Evolutionary conservation across 2,113 vertebrate genomes (phyloP).

Genomic region (Aplodontia rufa): DNA sequence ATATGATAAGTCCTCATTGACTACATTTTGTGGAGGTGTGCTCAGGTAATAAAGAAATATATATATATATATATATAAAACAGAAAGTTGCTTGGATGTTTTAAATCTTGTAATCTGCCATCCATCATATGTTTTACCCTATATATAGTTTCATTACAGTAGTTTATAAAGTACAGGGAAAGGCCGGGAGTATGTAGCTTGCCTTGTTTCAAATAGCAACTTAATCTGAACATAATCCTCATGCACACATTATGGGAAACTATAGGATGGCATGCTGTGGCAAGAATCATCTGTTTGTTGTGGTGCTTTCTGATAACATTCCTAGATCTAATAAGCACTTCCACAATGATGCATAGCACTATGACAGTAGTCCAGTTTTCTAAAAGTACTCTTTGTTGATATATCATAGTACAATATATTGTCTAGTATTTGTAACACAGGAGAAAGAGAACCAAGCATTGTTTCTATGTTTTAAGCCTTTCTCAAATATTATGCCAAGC

Average conservation of each 20-base stretch:
- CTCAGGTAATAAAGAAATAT: not conserved
- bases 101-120: not conserved
- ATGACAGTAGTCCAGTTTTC: not conserved
- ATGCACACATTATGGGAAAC: not conserved
- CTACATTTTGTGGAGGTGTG: not conserved
- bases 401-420: not conserved
- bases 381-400: not conserved
- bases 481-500: constrained; percentile 1
- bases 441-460: not conserved
- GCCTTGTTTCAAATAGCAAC: not conserved
- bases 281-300: not conserved
- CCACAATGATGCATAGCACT: not conserved
- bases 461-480: not conserved
- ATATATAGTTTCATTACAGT: not conserved
- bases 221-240: not conserved
- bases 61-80: not conserved
- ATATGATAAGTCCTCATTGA: not conserved
- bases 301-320: not conserved
- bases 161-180: not conserved
- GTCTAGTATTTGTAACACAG: not conserved
- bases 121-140: not conserved
- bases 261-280: not conserved
- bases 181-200: not conserved
- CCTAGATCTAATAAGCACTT: not conserved
- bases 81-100: not conserved